phyloP scores from a whole-genome alignment of 1,140 invertebrate species.

The Wiebesia pumilae region DNA sequence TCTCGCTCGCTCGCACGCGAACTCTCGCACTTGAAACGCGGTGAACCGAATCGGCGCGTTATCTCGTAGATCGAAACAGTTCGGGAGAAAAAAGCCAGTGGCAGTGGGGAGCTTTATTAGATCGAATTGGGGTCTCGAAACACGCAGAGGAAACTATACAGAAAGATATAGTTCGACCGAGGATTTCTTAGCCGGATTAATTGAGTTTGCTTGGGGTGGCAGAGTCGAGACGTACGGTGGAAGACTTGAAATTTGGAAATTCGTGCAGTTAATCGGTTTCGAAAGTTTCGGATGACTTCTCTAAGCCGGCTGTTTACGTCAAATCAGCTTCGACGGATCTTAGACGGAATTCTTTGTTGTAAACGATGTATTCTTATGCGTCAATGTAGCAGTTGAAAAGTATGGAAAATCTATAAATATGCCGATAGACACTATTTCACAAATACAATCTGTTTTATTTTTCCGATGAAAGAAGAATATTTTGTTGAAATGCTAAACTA shows the following conservation, averaged over 20 bases:
- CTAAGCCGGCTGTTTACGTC: background rate
- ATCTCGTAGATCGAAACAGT: background rate
- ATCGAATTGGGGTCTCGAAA: conserved; percentile 14
- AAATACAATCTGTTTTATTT: background rate
- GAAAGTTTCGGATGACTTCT: background rate
- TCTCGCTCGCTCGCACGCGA: background rate
- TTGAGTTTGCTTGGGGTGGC: conserved; percentile 27
- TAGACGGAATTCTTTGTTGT: background rate
- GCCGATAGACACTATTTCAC: too few species aligned
- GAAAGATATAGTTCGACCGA: background rate
- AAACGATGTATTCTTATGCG: too few species aligned
- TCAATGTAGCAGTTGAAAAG: too few species aligned
- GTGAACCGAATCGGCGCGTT: background rate
- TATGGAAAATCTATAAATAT: too few species aligned
- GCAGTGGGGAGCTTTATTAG: background rate
- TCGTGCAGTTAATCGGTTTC: background rate
- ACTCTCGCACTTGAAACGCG: background rate
- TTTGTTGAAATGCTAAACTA: too few species aligned
- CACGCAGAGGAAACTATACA: background rate
- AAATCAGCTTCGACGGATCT: background rate
- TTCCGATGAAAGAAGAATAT: background rate
- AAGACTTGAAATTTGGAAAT: conserved; percentile 1
- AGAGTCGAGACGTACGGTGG: too few species aligned
- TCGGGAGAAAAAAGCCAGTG: background rate
- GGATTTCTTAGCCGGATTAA: conserved; percentile 36